A percentile compares a stretch with the other conserved stretches of the same genome.
Evolutionary conservation across 2,888 invertebrate species (phyloP).

Genomic region (Pantelozetes paolii): DNA sequence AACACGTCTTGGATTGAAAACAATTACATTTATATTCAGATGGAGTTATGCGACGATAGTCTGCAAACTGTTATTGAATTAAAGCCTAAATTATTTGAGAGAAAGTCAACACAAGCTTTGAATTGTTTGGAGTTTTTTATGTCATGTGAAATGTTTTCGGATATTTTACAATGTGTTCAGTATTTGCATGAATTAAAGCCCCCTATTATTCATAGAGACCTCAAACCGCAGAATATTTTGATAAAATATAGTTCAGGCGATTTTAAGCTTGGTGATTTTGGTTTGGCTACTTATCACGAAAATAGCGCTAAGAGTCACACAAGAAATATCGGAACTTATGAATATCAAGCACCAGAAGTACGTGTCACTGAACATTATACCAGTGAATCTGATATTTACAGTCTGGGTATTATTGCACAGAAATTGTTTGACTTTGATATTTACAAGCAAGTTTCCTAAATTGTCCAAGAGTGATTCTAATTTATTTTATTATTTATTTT

Average conservation of each 20-base stretch:
- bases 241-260: not conserved
- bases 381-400: not conserved
- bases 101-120: not conserved
- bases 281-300: not conserved
- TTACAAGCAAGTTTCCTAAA: not conserved
- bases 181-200: conserved; percentile 5
- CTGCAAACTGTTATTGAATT: not conserved
- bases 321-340: not conserved
- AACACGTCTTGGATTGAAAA: not conserved
- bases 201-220: conserved; percentile 19
- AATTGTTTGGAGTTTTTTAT: not conserved
- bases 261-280: conserved; percentile 21
- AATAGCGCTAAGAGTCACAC: not conserved
- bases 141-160: not conserved
- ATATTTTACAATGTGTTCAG: not conserved
- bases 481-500: not conserved
- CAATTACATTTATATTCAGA: not conserved
- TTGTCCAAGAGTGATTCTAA: not conserved
- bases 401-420: not conserved
- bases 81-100: not conserved
- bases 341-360: not conserved
- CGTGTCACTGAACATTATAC: not conserved
- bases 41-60: not conserved
- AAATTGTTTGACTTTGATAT: not conserved
- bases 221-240: conserved; percentile 15